Percentiles rank a stretch among this genome's conserved stretches.
Conservation (phyloP, 1,140 invertebrate genomes). For the Leptopilina clavipes region DNA sequence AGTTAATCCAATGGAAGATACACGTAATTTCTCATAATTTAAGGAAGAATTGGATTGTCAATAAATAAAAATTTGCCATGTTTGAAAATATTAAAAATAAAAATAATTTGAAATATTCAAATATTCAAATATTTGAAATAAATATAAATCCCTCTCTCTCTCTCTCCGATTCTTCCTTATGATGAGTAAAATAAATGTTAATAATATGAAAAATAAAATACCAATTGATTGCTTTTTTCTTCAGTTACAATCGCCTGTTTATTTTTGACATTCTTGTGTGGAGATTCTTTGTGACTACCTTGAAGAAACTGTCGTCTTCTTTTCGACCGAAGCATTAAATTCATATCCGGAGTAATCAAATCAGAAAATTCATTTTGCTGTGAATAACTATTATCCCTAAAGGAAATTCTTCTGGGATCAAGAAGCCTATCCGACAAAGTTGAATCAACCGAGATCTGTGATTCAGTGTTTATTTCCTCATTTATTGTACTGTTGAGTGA, state of each 20-base stretch:
- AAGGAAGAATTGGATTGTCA: too few relatives aligned
- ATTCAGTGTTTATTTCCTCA: slow-evolving; percentile 53
- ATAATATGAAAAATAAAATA: slow-evolving; percentile 40
- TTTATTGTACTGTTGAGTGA: slow-evolving; percentile 41
- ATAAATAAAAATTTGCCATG: too few relatives aligned
- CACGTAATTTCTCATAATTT: too few relatives aligned
- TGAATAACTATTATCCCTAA: slow-evolving; percentile 62
- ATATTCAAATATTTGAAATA: too few relatives aligned
- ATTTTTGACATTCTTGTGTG: slow-evolving; percentile 47
- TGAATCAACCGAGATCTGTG: slow-evolving; percentile 53
- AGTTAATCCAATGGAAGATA: too few relatives aligned
- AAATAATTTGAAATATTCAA: too few relatives aligned
- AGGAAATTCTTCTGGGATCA: slow-evolving; percentile 69
- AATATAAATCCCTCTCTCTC: too few relatives aligned
- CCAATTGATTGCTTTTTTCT: slow-evolving; percentile 54
- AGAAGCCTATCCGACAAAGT: slow-evolving; percentile 59
- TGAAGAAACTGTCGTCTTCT: slow-evolving; percentile 60
- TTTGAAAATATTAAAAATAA: too few relatives aligned
- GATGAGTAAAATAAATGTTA: too few relatives aligned
- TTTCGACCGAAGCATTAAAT: slow-evolving; percentile 65
- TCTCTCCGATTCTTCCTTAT: too few relatives aligned
- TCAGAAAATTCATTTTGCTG: slow-evolving; percentile 68
- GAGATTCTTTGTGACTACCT: slow-evolving; percentile 46
- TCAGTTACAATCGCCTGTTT: slow-evolving; percentile 26
- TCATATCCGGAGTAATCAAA: slow-evolving; percentile 68